Evolutionary conservation across 2,888 invertebrate genomes (phyloP).

Genomic region (Nysson spinosus): DNA sequence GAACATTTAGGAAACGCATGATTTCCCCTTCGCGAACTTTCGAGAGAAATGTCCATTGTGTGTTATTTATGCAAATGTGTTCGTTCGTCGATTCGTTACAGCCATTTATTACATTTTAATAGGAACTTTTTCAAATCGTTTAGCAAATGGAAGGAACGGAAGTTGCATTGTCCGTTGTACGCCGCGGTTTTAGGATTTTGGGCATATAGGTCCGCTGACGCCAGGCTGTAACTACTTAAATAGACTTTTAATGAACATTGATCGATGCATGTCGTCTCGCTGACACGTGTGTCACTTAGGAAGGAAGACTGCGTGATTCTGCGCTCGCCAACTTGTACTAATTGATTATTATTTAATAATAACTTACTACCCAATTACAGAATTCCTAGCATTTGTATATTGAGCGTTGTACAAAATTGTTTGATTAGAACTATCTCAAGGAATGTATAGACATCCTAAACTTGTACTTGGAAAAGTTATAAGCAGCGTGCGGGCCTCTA

Average conservation of each 20-base stretch:
- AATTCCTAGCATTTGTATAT: constrained; percentile 69
- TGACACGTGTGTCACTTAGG: constrained; percentile 57
- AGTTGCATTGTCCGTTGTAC: constrained; percentile 15
- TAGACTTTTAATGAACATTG: constrained; percentile 54
- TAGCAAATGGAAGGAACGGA: no score
- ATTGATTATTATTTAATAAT: constrained; percentile 65
- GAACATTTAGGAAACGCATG: no score
- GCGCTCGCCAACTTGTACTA: constrained; percentile 73
- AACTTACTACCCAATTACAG: constrained; percentile 68
- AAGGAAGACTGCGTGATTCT: constrained; percentile 53
- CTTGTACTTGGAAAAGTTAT: constrained; percentile 60
- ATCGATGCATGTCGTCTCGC: constrained; percentile 60
- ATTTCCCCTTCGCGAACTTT: no score
- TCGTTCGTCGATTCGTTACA: no score
- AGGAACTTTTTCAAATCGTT: no score
- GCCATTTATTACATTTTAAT: no score
- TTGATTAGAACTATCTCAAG: constrained; percentile 70
- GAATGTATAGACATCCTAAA: constrained; percentile 56
- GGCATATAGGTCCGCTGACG: constrained; percentile 60
- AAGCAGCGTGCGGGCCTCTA: constrained; percentile 51
- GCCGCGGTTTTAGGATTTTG: constrained; percentile 35
- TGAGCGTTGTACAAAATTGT: constrained; percentile 68
- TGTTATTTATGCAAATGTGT: no score
- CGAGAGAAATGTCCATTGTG: no score
- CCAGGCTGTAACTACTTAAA: constrained; percentile 65